phyloP scores from a whole-genome alignment of 1,140 invertebrate species.

The Gryon sp. region DNA sequence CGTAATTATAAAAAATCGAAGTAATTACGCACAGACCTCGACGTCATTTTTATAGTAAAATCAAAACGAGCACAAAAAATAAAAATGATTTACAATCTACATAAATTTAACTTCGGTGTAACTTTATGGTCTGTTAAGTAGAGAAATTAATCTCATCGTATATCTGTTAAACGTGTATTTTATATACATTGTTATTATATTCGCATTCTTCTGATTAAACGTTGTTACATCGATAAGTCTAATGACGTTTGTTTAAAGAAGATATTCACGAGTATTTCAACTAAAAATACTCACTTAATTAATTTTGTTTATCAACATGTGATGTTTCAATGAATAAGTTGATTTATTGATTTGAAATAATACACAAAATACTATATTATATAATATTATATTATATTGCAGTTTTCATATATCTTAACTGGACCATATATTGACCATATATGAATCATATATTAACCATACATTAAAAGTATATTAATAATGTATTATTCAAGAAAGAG shows the following conservation, averaged over 20 bases:
- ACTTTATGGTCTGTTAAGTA: constrained; percentile 37
- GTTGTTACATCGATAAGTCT: constrained; percentile 2
- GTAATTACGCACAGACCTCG: background rate
- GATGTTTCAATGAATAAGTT: background rate
- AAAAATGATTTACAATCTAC: constrained; percentile 29
- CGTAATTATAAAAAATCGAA: constrained; percentile 8
- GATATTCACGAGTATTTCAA: background rate
- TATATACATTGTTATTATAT: constrained; percentile 24
- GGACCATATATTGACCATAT: too few relatives aligned
- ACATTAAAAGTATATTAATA: too few relatives aligned
- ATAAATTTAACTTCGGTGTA: constrained; percentile 35
- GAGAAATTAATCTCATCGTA: constrained; percentile 31
- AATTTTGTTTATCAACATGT: background rate
- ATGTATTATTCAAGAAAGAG: too few relatives aligned
- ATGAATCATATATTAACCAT: too few relatives aligned
- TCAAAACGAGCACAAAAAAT: constrained; percentile 1
- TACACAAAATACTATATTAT: too few relatives aligned
- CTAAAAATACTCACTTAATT: background rate
- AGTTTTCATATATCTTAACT: too few relatives aligned
- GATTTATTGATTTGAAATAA: too few relatives aligned
- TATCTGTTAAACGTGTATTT: constrained; percentile 19
- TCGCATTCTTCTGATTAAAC: background rate
- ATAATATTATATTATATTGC: too few relatives aligned
- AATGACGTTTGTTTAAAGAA: background rate
- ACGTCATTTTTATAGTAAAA: constrained; percentile 5